Conservation (phyloP, 1,140 invertebrate genomes). For the Caenorhabditis latens region DNA sequence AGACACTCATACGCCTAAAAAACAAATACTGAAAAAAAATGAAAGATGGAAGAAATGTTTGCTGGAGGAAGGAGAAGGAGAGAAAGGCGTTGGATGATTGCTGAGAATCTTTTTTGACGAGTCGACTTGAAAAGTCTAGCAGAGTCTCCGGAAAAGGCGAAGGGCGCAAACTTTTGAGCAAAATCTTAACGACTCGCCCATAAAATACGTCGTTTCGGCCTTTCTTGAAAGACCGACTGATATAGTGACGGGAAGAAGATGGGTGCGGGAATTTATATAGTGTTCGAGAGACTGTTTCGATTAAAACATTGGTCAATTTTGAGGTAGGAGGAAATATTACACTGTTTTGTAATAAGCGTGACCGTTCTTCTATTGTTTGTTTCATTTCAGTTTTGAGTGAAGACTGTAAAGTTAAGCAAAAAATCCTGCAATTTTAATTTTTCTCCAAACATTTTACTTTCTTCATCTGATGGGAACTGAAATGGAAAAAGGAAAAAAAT, state of each 20-base stretch:
- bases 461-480: no score
- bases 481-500: neutral
- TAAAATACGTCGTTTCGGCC: conserved; percentile 51
- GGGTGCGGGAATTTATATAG: neutral
- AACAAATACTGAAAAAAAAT: conserved; percentile 1
- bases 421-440: no score
- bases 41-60: neutral
- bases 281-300: neutral
- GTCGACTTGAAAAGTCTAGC: conserved; percentile 9
- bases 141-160: conserved; percentile 42
- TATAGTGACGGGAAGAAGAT: neutral
- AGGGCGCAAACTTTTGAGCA: conserved; percentile 45
- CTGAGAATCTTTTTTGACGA: conserved; percentile 39
- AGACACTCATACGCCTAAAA: neutral
- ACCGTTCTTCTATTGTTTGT: no score
- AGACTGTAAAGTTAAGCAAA: no score
- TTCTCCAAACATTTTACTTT: no score
- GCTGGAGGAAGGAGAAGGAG: neutral
- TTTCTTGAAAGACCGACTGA: conserved; percentile 29
- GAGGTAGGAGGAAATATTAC: no score
- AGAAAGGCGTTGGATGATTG: conserved; percentile 27
- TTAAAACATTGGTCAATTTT: no score
- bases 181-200: conserved; percentile 46
- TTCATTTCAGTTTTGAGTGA: no score
- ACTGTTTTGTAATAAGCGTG: no score